Evolutionary conservation across 2,797 vertebrate genomes (phyloP).

Genomic region (Clarias fuscus): DNA sequence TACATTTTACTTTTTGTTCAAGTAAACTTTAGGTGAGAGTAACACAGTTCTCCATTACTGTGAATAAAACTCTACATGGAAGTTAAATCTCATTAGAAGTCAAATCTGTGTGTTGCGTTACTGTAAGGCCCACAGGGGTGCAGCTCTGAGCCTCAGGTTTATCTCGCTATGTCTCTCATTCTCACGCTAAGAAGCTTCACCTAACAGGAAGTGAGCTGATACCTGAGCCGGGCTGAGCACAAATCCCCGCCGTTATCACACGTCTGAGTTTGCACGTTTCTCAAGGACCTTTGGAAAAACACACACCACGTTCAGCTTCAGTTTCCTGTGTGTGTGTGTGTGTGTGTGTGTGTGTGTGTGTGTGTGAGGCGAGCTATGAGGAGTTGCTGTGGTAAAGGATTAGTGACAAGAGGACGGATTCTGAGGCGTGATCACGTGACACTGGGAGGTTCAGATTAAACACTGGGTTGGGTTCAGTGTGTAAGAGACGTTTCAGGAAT

Average conservation of each 20-base stretch:
- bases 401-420: background rate
- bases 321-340: background rate
- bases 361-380: background rate
- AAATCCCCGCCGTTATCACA: slow-evolving; percentile 13
- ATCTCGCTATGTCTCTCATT: background rate
- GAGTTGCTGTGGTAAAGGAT: background rate
- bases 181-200: background rate
- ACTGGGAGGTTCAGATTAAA: background rate
- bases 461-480: no score
- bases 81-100: background rate
- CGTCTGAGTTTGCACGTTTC: background rate
- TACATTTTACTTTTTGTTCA: background rate
- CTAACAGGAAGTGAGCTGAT: slow-evolving; percentile 20
- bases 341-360: no score
- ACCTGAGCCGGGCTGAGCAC: slow-evolving; percentile 9
- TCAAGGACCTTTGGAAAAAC: slow-evolving; percentile 24
- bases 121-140: background rate
- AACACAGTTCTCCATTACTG: background rate
- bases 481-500: no score
- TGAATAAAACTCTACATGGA: background rate
- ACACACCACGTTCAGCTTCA: background rate
- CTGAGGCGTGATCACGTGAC: background rate
- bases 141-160: background rate
- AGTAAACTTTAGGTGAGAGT: background rate
- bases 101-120: no score